A percentile compares a stretch with the other conserved stretches of the same genome.
phyloP scores from a whole-genome alignment of 2,113 vertebrate genomes.

The Puma concolor region DNA sequence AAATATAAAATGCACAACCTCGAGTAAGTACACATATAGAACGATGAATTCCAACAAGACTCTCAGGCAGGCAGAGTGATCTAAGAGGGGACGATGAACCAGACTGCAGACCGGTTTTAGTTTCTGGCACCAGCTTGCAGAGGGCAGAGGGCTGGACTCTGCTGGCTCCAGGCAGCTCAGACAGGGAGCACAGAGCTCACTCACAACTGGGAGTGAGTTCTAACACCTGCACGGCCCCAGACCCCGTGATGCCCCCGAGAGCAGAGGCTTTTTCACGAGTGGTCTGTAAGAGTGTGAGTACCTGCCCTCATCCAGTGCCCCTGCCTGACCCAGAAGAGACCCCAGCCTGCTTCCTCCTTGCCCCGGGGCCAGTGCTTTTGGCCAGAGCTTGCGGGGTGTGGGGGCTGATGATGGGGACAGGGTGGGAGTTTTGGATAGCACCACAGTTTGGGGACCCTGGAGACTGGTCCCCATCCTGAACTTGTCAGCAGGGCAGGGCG shows the following conservation, averaged over 20 bases:
- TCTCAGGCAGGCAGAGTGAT: background rate
- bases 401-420: background rate
- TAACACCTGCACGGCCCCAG: background rate
- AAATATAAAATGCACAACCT: background rate
- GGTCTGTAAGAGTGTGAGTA: background rate
- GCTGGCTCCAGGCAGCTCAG: background rate
- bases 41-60: background rate
- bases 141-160: background rate
- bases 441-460: background rate
- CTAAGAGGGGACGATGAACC: background rate
- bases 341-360: background rate
- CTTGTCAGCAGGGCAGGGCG: background rate
- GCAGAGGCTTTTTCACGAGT: background rate
- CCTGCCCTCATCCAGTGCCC: background rate
- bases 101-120: background rate
- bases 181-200: background rate
- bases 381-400: fast-evolving
- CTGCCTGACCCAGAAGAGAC: background rate
- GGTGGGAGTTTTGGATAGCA: background rate
- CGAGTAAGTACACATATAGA: background rate
- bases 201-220: background rate
- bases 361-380: background rate
- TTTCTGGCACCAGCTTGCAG: background rate
- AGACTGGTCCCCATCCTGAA: background rate
- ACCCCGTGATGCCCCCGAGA: background rate